phyloP scores from a whole-genome alignment of 2,113 vertebrate genomes.

The Plecturocebus donacophilus region DNA sequence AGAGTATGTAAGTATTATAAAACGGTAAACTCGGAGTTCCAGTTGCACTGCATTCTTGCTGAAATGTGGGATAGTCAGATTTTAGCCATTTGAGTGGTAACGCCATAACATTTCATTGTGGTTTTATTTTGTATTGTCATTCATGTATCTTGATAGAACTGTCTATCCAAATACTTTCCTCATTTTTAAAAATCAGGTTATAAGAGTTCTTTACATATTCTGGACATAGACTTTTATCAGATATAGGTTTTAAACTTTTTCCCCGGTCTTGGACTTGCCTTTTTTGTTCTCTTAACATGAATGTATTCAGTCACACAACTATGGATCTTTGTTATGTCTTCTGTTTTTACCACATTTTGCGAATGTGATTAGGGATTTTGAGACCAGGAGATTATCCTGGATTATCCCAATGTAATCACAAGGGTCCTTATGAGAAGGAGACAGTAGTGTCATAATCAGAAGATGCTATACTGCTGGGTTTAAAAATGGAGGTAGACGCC shows the following conservation, averaged over 20 bases:
- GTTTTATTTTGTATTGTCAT: not conserved
- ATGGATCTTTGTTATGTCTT: not conserved
- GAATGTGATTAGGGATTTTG: not conserved
- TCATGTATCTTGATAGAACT: not conserved
- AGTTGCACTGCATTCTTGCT: not conserved
- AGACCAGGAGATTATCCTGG: not conserved
- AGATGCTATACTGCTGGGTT: not conserved
- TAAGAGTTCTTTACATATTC: not conserved
- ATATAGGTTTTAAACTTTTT: not conserved
- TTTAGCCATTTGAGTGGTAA: not conserved
- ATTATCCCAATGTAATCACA: not conserved
- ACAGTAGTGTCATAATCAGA: not conserved
- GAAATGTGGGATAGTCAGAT: not conserved
- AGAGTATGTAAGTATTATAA: not conserved
- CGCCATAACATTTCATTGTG: not conserved
- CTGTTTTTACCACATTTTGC: not conserved
- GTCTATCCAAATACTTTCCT: not conserved
- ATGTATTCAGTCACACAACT: not conserved
- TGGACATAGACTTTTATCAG: not conserved
- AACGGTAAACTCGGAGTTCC: not conserved
- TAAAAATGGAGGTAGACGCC: not conserved
- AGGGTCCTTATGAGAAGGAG: not conserved
- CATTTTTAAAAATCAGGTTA: not conserved
- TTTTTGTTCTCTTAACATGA: slow-evolving; percentile 1
- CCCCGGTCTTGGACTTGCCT: not conserved